phyloP scores from a whole-genome alignment of 2,888 invertebrate species.

The Polydrusus pterygomalis region DNA sequence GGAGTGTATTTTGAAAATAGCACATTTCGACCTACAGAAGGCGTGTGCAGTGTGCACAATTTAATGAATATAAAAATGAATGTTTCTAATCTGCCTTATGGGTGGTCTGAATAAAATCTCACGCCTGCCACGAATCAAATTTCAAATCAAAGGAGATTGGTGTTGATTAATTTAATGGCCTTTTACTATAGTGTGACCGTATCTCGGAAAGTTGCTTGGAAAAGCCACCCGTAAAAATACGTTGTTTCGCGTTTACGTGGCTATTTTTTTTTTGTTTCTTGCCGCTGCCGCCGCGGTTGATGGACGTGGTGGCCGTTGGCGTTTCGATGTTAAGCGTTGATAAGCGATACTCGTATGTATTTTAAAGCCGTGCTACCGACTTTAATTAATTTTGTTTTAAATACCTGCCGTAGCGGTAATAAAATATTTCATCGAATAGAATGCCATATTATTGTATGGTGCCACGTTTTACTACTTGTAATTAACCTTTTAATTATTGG shows the following conservation, averaged over 20 bases:
- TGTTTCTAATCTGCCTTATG: constrained; percentile 21
- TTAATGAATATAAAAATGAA: background rate
- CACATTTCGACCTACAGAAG: no score
- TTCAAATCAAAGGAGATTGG: constrained; percentile 42
- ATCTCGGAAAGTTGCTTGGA: constrained; percentile 34
- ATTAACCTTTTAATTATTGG: no score
- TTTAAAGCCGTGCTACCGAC: constrained; percentile 38
- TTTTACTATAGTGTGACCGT: constrained; percentile 40
- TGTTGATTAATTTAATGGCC: constrained; percentile 50
- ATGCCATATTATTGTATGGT: background rate
- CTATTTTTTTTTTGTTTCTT: constrained; percentile 29
- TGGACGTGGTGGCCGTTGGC: constrained; percentile 46
- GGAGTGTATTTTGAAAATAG: no score
- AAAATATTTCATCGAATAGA: background rate
- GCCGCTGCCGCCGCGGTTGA: constrained; percentile 35
- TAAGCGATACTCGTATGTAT: constrained; percentile 27
- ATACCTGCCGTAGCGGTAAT: background rate
- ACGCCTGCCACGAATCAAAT: constrained; percentile 39
- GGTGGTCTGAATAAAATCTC: constrained; percentile 39
- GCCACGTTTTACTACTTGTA: no score
- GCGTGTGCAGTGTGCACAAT: no score
- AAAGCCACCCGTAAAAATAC: constrained; percentile 41
- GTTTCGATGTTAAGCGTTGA: constrained; percentile 33
- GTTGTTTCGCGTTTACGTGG: constrained; percentile 33
- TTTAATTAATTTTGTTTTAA: constrained; percentile 43